phyloP scores from a whole-genome alignment of 2,113 vertebrate genomes.

The Nettapus auritus region DNA sequence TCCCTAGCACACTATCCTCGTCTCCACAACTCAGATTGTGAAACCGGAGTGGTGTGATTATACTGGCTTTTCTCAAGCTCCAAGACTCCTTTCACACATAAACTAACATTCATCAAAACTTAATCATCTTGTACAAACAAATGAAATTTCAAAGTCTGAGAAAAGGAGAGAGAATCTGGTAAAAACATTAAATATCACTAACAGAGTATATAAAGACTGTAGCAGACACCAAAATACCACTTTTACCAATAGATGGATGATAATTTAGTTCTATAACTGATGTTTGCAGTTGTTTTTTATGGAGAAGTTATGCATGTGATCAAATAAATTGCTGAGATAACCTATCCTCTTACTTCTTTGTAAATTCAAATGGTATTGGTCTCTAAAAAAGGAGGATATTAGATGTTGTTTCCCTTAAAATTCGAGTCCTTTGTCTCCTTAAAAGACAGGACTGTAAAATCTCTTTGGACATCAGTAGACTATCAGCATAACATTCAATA shows the following conservation, averaged over 20 bases:
- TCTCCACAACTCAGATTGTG: slow-evolving; percentile 27
- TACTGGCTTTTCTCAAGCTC: background rate
- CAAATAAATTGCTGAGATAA: background rate
- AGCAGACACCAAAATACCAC: background rate
- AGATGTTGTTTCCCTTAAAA: background rate
- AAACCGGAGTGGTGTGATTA: background rate
- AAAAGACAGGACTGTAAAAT: too few relatives aligned
- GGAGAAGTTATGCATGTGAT: background rate
- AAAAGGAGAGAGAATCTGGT: background rate
- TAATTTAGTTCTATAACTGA: background rate
- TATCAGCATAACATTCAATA: background rate
- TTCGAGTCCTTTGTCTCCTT: background rate
- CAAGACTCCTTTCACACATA: background rate
- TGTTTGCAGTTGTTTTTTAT: background rate
- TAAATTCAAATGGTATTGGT: background rate
- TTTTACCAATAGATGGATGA: background rate
- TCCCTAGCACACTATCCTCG: slow-evolving; percentile 26
- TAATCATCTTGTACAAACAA: background rate
- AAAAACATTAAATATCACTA: background rate
- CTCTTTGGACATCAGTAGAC: background rate
- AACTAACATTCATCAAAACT: background rate
- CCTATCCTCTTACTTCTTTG: background rate
- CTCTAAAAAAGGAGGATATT: background rate
- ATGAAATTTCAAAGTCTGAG: background rate
- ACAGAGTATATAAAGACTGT: background rate